phyloP scores from a whole-genome alignment of 2,113 vertebrate genomes.

The Chionomys nivalis region DNA sequence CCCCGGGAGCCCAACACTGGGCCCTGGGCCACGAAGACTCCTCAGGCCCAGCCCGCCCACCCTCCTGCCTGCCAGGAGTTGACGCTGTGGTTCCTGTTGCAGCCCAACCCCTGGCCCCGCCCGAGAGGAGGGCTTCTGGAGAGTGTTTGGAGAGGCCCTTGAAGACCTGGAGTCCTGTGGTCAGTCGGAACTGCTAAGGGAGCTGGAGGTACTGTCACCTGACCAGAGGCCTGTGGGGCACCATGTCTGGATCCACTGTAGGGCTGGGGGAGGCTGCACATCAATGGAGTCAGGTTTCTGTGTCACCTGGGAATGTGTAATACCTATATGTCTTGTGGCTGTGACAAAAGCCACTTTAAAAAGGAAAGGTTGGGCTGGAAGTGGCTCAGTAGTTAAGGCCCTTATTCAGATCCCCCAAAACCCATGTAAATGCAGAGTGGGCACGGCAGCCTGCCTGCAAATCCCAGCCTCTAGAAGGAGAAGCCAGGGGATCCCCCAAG shows the following conservation, averaged over 20 bases:
- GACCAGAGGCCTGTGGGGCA: background rate
- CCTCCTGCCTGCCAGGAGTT: slow-evolving; percentile 84
- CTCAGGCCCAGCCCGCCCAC: slow-evolving; percentile 84
- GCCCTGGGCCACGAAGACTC: slow-evolving; percentile 85
- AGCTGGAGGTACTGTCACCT: slow-evolving; percentile 92
- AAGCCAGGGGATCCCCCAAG: background rate
- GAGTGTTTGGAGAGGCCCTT: slow-evolving; percentile 92
- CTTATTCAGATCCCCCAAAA: background rate
- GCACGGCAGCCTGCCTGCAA: background rate
- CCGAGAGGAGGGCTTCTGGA: slow-evolving; percentile 96
- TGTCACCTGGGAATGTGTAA: background rate
- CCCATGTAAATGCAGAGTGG: background rate
- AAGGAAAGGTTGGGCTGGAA: background rate
- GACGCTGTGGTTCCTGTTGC: slow-evolving; percentile 93
- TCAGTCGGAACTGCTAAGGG: slow-evolving; percentile 97
- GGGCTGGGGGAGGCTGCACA: background rate
- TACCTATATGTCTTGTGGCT: background rate
- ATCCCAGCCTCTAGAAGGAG: background rate
- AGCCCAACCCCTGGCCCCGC: slow-evolving; percentile 94
- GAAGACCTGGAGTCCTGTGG: slow-evolving; percentile 99
- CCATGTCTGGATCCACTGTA: background rate
- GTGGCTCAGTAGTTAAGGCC: background rate
- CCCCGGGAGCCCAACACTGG: slow-evolving; percentile 84
- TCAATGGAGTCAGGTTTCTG: background rate
- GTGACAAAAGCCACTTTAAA: too few relatives aligned